Evolutionary conservation across 1,140 invertebrate species (phyloP), one percentile per base, ranked within the genome.

Genomic region (Ptiloglossa arizonensis): DNA sequence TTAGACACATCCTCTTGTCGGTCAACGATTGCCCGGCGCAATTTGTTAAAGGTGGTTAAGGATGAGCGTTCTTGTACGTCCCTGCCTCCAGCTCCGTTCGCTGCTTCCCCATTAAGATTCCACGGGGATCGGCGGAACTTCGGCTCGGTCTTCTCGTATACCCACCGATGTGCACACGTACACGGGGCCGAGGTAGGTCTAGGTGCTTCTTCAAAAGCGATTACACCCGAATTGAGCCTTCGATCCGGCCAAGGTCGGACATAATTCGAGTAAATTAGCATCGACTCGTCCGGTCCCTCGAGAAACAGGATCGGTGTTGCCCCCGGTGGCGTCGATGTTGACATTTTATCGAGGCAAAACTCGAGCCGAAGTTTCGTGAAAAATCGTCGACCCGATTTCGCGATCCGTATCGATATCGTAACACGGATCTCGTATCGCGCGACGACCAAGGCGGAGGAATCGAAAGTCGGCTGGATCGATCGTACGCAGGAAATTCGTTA

Each of bases 41-140:
- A 86, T 86, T 86, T 86, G 84, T 86, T 82, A 82, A 86, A 86
- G 84, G 83, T 82, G 79, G 83, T 86, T 86, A 86, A 86, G 84
- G 75, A 86, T 50, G 80, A 85, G 75, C 60, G 83, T 86, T 86
- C 83, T 85, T 85, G 75, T 82, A 76, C 84, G 79, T 82, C 67
- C 62, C 72, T 64, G 70, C 72, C 75, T 70, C 50, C 70, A 62
- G 54, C 59, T 56, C 56, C 59, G 57, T 44, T 44, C 44, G 48
- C 63, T 44, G 70, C 44, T 81, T 82, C 54, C 76, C 86, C 86
- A 87, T 87, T 89, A 86, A 89, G 85, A 89, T 86, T 87, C 82
- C 85, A 73, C 48, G 57, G 75, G 86, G 77, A 88, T 87, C 85
- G 80, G 50, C 85, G 81, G 85, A 87, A 89, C 87, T 89, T 32